Evolutionary conservation across 2,888 invertebrate species (phyloP).

Genomic region (Leptinotarsa haldemani): DNA sequence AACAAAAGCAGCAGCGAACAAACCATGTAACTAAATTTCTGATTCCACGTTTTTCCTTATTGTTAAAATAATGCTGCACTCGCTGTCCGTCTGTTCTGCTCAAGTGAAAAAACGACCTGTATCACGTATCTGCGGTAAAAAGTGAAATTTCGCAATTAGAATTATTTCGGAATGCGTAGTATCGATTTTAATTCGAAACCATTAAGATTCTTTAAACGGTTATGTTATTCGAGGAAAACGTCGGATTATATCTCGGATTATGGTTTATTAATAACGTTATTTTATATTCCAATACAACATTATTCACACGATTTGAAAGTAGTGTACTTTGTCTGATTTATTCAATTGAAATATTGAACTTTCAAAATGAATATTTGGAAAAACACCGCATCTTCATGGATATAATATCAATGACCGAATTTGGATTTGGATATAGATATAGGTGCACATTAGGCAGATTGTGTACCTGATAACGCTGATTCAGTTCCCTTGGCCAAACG

Average conservation of each 20-base stretch:
- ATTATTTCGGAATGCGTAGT: conserved; percentile 12
- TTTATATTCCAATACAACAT: neutral
- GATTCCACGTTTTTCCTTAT: neutral
- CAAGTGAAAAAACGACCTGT: neutral
- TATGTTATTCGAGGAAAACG: neutral
- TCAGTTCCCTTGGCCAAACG: too few relatives aligned
- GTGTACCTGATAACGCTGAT: too few relatives aligned
- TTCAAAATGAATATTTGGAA: too few relatives aligned
- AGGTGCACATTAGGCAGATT: too few relatives aligned
- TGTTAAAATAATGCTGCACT: neutral
- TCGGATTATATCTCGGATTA: neutral
- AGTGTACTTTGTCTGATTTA: neutral
- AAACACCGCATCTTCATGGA: too few relatives aligned
- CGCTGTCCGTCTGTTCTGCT: neutral
- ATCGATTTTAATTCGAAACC: conserved; percentile 1
- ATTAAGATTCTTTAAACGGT: neutral
- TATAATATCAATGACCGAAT: too few relatives aligned
- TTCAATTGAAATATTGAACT: too few relatives aligned
- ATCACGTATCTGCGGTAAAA: conserved; percentile 8
- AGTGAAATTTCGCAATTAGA: conserved; percentile 11
- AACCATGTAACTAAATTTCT: neutral
- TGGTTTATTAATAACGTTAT: neutral
- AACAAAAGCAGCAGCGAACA: neutral
- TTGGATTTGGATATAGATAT: too few relatives aligned
- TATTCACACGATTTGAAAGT: neutral